A percentile compares a stretch with the other conserved stretches of the same genome.
Evolutionary conservation across 2,888 invertebrate species (phyloP).

Genomic region (Hartigia nigra): DNA sequence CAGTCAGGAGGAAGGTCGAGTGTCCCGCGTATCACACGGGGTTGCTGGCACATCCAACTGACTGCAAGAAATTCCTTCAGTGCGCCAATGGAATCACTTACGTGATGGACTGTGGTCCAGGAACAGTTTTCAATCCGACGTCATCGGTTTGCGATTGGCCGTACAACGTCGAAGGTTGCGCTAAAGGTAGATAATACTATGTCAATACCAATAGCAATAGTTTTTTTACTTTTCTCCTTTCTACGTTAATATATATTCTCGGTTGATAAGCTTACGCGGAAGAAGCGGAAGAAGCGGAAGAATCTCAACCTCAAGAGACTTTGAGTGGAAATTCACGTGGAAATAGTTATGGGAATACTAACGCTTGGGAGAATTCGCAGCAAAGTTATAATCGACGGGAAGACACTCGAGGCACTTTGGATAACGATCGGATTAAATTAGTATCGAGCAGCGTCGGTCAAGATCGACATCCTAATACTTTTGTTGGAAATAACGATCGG

Average conservation of each 20-base stretch:
- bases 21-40: conserved; percentile 54
- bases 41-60: conserved; percentile 61
- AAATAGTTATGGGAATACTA: not conserved
- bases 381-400: conserved; percentile 4
- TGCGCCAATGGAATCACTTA: conserved; percentile 61
- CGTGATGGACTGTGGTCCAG: conserved; percentile 64
- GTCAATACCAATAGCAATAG: not conserved
- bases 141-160: conserved; percentile 63
- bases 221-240: not conserved
- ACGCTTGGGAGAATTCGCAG: not conserved
- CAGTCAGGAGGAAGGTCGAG: conserved; percentile 22
- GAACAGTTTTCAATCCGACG: conserved; percentile 64
- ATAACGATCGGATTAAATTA: not conserved
- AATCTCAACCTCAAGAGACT: not conserved
- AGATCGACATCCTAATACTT: not conserved
- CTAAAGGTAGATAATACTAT: not conserved
- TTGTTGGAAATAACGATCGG: not conserved
- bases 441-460: not conserved
- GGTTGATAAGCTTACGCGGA: not conserved
- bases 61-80: conserved; percentile 64
- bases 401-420: not conserved
- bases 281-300: not conserved
- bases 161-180: conserved; percentile 59
- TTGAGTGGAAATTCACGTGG: not conserved
- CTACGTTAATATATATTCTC: not conserved